These are phyloP conservation scores for Girardinus metallicus DNA, from an alignment of 2,797 vertebrate genomes.

Conservation along the genomic window DNA sequence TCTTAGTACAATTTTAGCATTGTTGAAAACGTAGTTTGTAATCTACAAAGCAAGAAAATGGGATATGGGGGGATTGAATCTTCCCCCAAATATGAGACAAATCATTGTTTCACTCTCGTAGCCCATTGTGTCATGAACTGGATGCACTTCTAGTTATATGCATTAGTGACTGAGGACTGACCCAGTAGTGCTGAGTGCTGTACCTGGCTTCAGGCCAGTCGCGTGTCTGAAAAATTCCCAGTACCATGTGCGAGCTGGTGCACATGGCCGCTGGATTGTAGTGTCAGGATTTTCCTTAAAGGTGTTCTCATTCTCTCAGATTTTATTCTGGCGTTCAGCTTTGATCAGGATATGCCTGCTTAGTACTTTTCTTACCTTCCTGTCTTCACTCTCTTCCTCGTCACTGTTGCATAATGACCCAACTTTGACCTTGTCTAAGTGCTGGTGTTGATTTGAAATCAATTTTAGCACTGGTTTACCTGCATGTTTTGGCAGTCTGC, in stretches of 20 bases:
- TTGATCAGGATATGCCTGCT: slow-evolving; percentile 16
- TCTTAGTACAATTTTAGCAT: not conserved
- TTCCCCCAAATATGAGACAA: not conserved
- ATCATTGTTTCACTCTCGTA: not conserved
- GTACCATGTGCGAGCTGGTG: slow-evolving; percentile 68
- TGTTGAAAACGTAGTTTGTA: not conserved
- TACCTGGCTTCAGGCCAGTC: slow-evolving; percentile 55
- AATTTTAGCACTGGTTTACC: slow-evolving; percentile 21
- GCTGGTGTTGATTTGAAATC: slow-evolving; percentile 15
- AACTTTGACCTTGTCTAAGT: slow-evolving; percentile 46
- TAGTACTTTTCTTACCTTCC: slow-evolving; percentile 38
- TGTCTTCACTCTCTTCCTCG: slow-evolving; percentile 10
- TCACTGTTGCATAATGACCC: slow-evolving; percentile 31
- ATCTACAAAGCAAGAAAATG: not conserved
- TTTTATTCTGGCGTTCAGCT: slow-evolving; percentile 20
- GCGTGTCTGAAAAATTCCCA: slow-evolving; percentile 53
- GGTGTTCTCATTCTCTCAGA: slow-evolving; percentile 29
- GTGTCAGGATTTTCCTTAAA: slow-evolving; percentile 43
- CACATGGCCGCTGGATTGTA: slow-evolving; percentile 63
- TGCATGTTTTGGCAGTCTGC: slow-evolving; percentile 29
- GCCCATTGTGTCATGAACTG: not conserved
- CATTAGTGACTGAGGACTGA: slow-evolving; percentile 33
- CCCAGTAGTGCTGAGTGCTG: slow-evolving; percentile 42
- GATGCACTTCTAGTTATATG: not conserved
- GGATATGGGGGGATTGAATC: not conserved